Base-by-base conservation (phyloP, 1,140 invertebrate genomes). In the Micrasema minimum region DNA sequence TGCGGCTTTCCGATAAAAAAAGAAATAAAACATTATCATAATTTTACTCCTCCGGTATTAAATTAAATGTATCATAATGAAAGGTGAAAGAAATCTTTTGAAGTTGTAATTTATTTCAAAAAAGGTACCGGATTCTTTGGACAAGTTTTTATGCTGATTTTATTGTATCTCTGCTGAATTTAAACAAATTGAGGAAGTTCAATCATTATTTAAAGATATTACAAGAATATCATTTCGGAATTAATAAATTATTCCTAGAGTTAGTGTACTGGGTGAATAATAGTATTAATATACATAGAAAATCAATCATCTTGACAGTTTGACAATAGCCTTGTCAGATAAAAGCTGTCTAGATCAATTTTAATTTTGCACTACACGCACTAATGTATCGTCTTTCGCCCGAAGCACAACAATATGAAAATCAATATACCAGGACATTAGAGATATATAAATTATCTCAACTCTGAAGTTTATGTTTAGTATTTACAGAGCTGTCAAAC, bases 11-110 rank as follows among this genome's bases (percentile, higher is more conserved):
- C 45, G 57, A 62, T 62, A 62, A 62, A 61, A 45, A 11, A 12
- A 35, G 22, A 51, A 62, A 43, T 43, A 62, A 62, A 45, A 62
- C 18, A 62, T 62, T 45, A 23, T 45, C 38, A 45, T 45, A 62
- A 62, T 43, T 62, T 62, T 20, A 43, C 38, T 2, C 45, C 57
- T 23, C 38, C 11, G 18, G 16, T 23, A 1, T 62, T 62, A 22
- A 23, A 23, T 43, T 62, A 45, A 62, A 45, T 62, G 57, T 45
- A 22, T 23, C 22, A 16, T 45, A 62, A 45, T 62, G 38, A 62
- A n/a, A 23, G 37, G 18, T 23, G 22, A 62, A 62, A 22, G 37
- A 20, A 45, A n/a, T 20, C 41, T 20, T 62, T 62, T 45, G 57
- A 62, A 43, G 16, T 37, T 11, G 38, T 62, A 18, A 50, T 20